phyloP scores from a whole-genome alignment of 2,888 invertebrate species.

The Dione juno region DNA sequence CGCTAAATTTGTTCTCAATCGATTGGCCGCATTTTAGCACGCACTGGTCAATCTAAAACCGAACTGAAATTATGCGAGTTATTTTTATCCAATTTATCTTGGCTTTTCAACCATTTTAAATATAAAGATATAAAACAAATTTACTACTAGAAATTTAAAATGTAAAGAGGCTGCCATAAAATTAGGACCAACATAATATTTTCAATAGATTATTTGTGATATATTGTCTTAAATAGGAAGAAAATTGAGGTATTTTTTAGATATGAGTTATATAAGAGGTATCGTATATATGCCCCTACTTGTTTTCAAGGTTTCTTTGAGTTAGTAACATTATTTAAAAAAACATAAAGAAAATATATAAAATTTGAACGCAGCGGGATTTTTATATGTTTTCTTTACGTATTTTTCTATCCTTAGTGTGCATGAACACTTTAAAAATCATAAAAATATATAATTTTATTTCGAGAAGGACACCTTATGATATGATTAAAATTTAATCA shows the following conservation, averaged over 20 bases:
- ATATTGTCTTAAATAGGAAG: background rate
- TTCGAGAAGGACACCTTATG: no score
- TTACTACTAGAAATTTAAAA: no score
- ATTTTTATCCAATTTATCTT: slow-evolving; percentile 7
- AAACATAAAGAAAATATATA: no score
- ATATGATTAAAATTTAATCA: no score
- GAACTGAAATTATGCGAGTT: slow-evolving; percentile 32
- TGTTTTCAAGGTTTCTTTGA: background rate
- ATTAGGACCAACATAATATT: background rate
- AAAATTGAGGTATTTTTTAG: background rate
- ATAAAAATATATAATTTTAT: no score
- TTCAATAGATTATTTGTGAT: background rate
- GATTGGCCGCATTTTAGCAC: slow-evolving; percentile 79
- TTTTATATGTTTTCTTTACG: no score
- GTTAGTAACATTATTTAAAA: no score
- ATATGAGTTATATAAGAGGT: background rate
- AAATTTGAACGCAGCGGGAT: no score
- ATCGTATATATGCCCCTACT: background rate
- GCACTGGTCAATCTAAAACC: slow-evolving; percentile 66
- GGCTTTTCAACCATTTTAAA: background rate
- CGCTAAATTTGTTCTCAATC: slow-evolving; percentile 70
- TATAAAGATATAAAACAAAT: no score
- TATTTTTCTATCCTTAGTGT: no score
- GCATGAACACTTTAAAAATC: no score
- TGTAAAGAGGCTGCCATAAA: background rate